phyloP scores from a whole-genome alignment of 2,888 invertebrate genomes.

The Gymnosoma rotundatum region DNA sequence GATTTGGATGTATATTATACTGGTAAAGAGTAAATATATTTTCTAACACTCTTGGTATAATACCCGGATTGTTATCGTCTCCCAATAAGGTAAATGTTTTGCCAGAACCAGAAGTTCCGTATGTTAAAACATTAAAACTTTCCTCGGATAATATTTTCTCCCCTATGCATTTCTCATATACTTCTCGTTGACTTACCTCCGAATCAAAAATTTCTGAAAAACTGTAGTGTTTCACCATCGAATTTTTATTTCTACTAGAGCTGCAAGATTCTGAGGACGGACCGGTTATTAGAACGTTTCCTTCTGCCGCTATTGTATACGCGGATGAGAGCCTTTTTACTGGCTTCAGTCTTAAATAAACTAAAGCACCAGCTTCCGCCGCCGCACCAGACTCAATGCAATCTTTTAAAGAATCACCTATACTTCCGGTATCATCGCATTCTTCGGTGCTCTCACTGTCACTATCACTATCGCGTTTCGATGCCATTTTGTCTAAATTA shows the following conservation, averaged over 20 bases:
- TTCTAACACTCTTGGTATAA: conserved; percentile 85
- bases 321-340: conserved; percentile 72
- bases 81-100: conserved; percentile 90
- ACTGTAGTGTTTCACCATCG: conserved; percentile 80
- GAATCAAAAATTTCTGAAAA: conserved; percentile 80
- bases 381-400: not conserved
- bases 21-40: conserved; percentile 81
- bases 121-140: conserved; percentile 90
- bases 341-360: conserved; percentile 80
- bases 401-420: conserved; percentile 4
- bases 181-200: conserved; percentile 75
- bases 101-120: conserved; percentile 95
- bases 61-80: conserved; percentile 84
- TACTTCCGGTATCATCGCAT: conserved; percentile 28
- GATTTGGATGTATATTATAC: conserved; percentile 76
- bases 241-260: conserved; percentile 75
- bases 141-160: conserved; percentile 84
- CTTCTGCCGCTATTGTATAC: conserved; percentile 75
- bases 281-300: conserved; percentile 75
- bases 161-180: conserved; percentile 79
- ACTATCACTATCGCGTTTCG: conserved; percentile 36
- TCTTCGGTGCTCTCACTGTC: conserved; percentile 53
- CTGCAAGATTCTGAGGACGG: conserved; percentile 72
- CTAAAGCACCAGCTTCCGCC: conserved; percentile 74
- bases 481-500: conserved; percentile 3